Evolutionary conservation across 2,113 vertebrate species (phyloP).

Genomic region (Ranitomeya variabilis): DNA sequence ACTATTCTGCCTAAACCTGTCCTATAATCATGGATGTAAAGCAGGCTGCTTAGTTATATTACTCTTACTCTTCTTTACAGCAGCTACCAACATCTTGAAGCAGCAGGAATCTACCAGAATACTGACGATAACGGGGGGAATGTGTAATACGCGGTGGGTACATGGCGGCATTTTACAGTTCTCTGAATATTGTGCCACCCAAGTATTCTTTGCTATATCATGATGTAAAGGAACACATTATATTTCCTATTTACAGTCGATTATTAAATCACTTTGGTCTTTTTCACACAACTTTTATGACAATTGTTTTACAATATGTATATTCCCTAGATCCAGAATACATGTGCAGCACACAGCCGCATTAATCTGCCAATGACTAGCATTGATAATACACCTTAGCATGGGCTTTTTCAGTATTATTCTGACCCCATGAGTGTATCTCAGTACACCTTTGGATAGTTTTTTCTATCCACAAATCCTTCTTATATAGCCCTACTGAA

Average conservation of each 20-base stretch:
- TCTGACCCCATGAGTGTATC: background rate
- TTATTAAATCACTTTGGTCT: no score
- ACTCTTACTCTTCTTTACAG: constrained; percentile 27
- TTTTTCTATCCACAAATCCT: no score
- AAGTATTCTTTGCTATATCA: background rate
- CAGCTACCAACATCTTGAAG: constrained; percentile 48
- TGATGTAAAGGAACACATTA: background rate
- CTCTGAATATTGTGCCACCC: background rate
- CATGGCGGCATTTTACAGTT: background rate
- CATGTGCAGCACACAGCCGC: background rate
- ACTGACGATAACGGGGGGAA: background rate
- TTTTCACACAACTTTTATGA: no score
- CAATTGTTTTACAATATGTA: no score
- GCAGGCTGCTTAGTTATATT: background rate
- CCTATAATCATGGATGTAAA: background rate
- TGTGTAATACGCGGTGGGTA: constrained; percentile 16
- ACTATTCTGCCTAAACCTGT: background rate
- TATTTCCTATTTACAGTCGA: background rate
- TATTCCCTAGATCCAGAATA: background rate
- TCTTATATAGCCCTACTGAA: no score
- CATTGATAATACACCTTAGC: background rate
- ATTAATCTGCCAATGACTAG: background rate
- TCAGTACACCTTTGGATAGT: no score
- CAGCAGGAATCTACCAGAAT: constrained; percentile 39
- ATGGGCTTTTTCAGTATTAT: background rate